phyloP scores from a whole-genome alignment of 2,113 vertebrate species.

The Dryoscopus gambensis region DNA sequence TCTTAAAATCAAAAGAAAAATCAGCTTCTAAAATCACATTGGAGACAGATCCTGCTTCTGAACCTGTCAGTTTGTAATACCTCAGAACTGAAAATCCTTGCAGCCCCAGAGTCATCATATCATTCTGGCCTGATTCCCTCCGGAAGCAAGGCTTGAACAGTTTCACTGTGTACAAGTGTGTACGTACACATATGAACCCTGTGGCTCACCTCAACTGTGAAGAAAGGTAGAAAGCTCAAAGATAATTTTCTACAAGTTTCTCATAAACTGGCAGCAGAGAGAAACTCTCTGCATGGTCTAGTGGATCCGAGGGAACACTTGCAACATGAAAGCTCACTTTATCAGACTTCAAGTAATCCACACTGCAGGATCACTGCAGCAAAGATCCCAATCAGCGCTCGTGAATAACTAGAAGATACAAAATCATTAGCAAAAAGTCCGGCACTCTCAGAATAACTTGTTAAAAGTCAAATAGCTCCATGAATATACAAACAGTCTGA shows the following conservation, averaged over 20 bases:
- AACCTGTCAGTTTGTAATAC: background rate
- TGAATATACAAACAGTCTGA: background rate
- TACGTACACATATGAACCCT: background rate
- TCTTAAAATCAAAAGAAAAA: background rate
- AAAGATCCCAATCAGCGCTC: background rate
- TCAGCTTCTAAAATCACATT: background rate
- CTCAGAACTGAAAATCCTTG: background rate
- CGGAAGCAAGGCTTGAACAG: background rate
- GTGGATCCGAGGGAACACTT: background rate
- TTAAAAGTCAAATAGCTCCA: background rate
- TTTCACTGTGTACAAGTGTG: background rate
- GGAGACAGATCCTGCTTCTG: background rate
- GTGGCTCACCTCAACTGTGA: background rate
- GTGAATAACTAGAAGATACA: background rate
- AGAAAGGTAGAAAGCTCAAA: background rate
- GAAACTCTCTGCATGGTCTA: background rate
- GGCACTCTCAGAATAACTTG: background rate
- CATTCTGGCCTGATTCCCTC: background rate
- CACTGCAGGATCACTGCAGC: background rate
- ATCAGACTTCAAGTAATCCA: background rate
- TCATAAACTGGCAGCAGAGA: background rate
- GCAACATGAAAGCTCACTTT: background rate
- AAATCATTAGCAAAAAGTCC: background rate
- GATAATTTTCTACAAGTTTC: background rate
- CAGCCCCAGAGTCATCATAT: background rate